Conservation (phyloP, 2,113 vertebrate species). For the Neomonachus schauinslandi region DNA sequence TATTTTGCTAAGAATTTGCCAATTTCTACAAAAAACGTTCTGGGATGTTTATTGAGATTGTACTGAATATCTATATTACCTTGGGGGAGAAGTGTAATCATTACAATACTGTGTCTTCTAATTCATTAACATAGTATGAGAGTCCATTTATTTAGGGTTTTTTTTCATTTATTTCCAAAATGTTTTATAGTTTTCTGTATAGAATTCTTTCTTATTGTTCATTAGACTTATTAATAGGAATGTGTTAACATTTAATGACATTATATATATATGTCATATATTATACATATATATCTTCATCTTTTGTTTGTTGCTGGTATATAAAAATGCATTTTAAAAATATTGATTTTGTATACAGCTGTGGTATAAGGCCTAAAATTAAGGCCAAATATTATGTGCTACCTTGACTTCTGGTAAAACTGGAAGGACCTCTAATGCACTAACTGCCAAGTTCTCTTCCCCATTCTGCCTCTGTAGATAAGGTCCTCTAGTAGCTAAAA, state of each 20-base stretch:
- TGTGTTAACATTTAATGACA: background rate
- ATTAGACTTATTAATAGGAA: background rate
- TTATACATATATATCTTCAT: background rate
- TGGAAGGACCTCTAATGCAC: background rate
- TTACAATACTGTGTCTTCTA: background rate
- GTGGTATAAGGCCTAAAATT: background rate
- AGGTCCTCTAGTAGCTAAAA: background rate
- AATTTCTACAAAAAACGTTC: background rate
- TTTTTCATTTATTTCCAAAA: background rate
- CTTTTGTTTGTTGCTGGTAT: background rate
- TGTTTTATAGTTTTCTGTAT: background rate
- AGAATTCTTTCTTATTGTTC: background rate
- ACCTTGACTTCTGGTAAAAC: background rate
- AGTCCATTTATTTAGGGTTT: background rate
- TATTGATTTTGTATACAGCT: background rate
- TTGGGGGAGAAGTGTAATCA: background rate
- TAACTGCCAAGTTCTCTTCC: background rate
- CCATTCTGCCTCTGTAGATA: background rate
- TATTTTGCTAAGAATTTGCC: background rate
- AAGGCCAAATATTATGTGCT: background rate
- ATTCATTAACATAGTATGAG: background rate
- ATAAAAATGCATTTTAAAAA: background rate
- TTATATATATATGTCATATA: background rate
- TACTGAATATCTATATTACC: background rate
- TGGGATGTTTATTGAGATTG: background rate